phyloP scores from a whole-genome alignment of 2,797 vertebrate species.

The Eremophila alpestris region DNA sequence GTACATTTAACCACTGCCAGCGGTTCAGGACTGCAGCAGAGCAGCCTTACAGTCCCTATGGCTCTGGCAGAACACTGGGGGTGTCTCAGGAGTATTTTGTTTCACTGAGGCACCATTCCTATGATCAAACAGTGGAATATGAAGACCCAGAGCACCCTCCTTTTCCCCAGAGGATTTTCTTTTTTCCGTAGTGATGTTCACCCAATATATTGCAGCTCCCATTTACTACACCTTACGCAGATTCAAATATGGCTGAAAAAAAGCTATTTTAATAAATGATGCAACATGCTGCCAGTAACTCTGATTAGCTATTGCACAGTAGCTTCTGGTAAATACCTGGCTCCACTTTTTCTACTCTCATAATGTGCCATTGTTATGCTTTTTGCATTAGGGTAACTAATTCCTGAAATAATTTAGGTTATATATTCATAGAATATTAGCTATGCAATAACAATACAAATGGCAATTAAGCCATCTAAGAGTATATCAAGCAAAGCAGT shows the following conservation, averaged over 20 bases:
- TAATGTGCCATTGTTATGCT: background rate
- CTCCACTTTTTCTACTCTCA: background rate
- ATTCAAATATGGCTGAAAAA: background rate
- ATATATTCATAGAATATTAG: background rate
- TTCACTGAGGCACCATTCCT: background rate
- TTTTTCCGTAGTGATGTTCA: background rate
- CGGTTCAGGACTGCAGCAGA: background rate
- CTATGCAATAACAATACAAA: background rate
- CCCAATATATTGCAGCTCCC: background rate
- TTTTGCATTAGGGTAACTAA: background rate
- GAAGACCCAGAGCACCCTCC: background rate
- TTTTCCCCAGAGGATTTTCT: background rate
- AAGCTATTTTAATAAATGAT: background rate
- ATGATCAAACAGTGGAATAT: background rate
- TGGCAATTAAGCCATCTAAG: background rate
- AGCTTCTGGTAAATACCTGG: background rate
- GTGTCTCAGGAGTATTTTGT: background rate
- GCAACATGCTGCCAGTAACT: background rate
- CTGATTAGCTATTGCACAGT: background rate
- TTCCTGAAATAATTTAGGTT: background rate
- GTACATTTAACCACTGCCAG: background rate
- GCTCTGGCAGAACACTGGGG: background rate
- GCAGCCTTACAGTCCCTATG: background rate
- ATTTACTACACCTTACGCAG: background rate
- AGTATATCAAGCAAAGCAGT: background rate